phyloP scores from a whole-genome alignment of 2,797 vertebrate genomes.

The Rhadinocentrus ornatus region DNA sequence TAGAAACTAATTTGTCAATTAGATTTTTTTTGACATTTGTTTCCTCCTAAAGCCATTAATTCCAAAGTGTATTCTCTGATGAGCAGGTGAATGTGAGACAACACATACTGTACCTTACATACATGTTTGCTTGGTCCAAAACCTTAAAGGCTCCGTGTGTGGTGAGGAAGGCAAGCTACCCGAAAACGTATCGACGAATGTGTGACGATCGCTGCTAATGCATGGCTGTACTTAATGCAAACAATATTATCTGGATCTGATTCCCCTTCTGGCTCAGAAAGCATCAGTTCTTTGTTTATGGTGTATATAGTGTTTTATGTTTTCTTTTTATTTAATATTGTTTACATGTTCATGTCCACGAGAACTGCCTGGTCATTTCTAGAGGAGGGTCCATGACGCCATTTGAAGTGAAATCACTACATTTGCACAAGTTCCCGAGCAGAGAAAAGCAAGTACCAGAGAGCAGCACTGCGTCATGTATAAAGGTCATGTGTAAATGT shows the following conservation, averaged over 20 bases:
- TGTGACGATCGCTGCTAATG: slow-evolving; percentile 75
- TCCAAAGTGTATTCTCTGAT: slow-evolving; percentile 71
- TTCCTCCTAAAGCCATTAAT: slow-evolving; percentile 70
- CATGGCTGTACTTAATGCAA: slow-evolving; percentile 71
- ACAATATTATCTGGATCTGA: slow-evolving; percentile 43
- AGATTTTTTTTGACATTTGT: slow-evolving; percentile 13
- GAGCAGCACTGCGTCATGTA: slow-evolving; percentile 22
- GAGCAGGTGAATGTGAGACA: slow-evolving; percentile 51
- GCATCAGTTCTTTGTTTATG: slow-evolving; percentile 37
- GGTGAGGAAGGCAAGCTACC: slow-evolving; percentile 50
- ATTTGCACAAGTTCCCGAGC: slow-evolving; percentile 70
- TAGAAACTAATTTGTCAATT: slow-evolving; percentile 30
- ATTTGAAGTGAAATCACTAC: slow-evolving; percentile 61
- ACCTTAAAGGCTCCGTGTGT: slow-evolving; percentile 50
- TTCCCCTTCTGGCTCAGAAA: slow-evolving; percentile 42
- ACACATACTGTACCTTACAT: slow-evolving; percentile 13
- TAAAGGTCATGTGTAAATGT: slow-evolving; percentile 15
- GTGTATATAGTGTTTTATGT: slow-evolving; percentile 28
- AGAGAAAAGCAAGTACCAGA: slow-evolving; percentile 22
- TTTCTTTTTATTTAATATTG: slow-evolving; percentile 38
- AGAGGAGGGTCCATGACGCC: slow-evolving; percentile 8
- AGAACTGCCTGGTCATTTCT: slow-evolving; percentile 41
- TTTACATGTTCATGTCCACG: neutral
- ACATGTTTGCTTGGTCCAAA: slow-evolving; percentile 49
- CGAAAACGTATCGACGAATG: slow-evolving; percentile 50